A percentile compares a stretch with the other conserved stretches of the same genome.
phyloP scores from a whole-genome alignment of 2,113 vertebrate genomes.

The Salvelinus alpinus region DNA sequence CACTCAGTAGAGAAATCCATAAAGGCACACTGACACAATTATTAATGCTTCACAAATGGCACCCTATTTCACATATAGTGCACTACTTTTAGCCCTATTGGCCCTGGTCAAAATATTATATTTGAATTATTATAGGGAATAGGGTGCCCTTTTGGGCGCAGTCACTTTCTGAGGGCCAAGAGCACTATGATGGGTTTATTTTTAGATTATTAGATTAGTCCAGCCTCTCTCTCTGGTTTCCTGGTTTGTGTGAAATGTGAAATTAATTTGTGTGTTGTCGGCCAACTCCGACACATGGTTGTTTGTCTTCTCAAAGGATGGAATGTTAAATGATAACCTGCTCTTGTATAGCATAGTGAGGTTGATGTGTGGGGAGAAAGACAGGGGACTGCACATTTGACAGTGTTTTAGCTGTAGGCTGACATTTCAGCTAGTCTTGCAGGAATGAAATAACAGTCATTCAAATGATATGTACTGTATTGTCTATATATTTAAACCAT shows the following conservation, averaged over 20 bases:
- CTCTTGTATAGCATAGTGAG: slow-evolving; percentile 9
- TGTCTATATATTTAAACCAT: no score
- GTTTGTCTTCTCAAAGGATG: slow-evolving; percentile 41
- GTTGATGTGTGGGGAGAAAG: background rate
- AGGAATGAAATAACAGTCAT: background rate
- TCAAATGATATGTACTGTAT: background rate
- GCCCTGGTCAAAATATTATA: no score
- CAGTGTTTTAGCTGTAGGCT: background rate
- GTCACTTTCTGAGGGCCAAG: background rate
- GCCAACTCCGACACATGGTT: slow-evolving; percentile 24
- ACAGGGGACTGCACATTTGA: background rate
- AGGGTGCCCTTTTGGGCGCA: no score
- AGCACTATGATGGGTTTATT: slow-evolving; percentile 46
- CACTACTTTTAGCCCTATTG: no score
- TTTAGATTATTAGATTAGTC: slow-evolving; percentile 26
- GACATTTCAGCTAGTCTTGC: background rate
- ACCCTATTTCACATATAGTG: background rate
- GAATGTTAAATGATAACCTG: slow-evolving; percentile 53
- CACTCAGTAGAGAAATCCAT: slow-evolving; percentile 25
- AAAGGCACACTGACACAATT: slow-evolving; percentile 45
- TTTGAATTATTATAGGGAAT: no score
- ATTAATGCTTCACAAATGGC: slow-evolving; percentile 43
- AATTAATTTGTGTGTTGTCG: slow-evolving; percentile 36
- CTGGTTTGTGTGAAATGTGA: slow-evolving; percentile 22
- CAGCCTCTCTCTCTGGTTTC: slow-evolving; percentile 26